A percentile compares a stretch with the other conserved stretches of the same genome.
These are phyloP conservation scores for Crax fasciolata DNA, from an alignment of 2,797 vertebrate species.

Conservation along the genomic window DNA sequence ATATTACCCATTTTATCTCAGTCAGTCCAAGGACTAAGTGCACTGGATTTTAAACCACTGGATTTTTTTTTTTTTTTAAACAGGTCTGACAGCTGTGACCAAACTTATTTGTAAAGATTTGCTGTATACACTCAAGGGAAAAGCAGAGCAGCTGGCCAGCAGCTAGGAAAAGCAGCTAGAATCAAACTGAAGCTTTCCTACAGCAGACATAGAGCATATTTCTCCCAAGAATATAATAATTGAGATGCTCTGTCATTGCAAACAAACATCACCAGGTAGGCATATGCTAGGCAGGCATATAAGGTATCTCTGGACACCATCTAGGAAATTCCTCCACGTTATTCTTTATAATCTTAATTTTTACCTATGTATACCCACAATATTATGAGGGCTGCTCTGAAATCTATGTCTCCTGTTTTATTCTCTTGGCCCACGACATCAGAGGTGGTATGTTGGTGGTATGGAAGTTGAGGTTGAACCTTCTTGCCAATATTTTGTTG, in stretches of 20 bases:
- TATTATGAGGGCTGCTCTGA: not conserved
- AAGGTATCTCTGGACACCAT: not conserved
- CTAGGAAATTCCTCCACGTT: not conserved
- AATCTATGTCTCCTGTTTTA: too few species aligned
- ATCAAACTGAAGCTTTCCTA: constrained; percentile 4
- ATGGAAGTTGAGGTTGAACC: too few species aligned
- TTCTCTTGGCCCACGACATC: too few species aligned
- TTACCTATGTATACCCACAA: not conserved
- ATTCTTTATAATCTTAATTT: not conserved
- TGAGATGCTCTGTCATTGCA: constrained; percentile 19
- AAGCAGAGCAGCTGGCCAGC: not conserved
- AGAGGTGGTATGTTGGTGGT: too few species aligned
- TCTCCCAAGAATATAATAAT: constrained; percentile 11
- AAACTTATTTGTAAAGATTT: constrained; percentile 49
- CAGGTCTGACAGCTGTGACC: not conserved
- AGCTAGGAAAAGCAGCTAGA: not conserved
- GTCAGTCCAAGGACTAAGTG: not conserved
- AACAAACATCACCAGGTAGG: constrained; percentile 15
- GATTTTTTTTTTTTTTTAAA: constrained; percentile 2
- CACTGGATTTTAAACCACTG: not conserved
- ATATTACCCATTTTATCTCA: not conserved
- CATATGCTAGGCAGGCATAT: not conserved
- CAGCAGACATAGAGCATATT: not conserved
- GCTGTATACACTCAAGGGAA: not conserved
- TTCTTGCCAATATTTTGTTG: too few species aligned